phyloP scores from a whole-genome alignment of 1,140 invertebrate species.

The Samia ricini region DNA sequence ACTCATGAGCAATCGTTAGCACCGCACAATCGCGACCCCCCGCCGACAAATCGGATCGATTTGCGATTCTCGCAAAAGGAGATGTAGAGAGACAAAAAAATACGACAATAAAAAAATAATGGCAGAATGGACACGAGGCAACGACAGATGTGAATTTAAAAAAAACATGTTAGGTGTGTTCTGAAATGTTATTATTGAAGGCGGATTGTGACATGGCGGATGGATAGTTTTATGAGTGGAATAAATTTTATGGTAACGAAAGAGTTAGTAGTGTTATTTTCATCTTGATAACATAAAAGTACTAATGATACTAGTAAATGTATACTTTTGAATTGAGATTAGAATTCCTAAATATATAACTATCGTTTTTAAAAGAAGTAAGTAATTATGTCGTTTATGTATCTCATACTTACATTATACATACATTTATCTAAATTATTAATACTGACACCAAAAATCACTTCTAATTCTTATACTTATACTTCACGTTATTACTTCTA shows the following conservation, averaged over 20 bases:
- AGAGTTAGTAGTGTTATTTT: not conserved
- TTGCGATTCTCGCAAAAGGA: not conserved
- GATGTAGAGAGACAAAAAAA: not conserved
- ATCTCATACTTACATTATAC: too few relatives aligned
- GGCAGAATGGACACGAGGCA: slow-evolving; percentile 5
- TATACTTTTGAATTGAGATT: too few relatives aligned
- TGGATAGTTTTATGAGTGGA: not conserved
- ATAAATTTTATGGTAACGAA: not conserved
- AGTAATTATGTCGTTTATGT: too few relatives aligned
- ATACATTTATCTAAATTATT: too few relatives aligned
- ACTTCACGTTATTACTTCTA: too few relatives aligned
- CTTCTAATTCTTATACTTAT: too few relatives aligned
- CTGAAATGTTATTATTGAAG: slow-evolving; percentile 2
- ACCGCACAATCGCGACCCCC: slow-evolving; percentile 2
- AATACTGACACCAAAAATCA: too few relatives aligned
- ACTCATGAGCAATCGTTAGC: not conserved
- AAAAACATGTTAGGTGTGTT: not conserved
- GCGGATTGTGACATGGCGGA: not conserved
- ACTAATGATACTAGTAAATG: too few relatives aligned
- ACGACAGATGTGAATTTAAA: slow-evolving; percentile 4
- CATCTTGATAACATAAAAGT: too few relatives aligned
- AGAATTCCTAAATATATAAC: too few relatives aligned
- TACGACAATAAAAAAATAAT: slow-evolving; percentile 5
- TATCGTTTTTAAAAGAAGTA: too few relatives aligned
- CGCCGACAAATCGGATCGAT: slow-evolving; percentile 6